A percentile compares a stretch with the other conserved stretches of the same genome.
These are phyloP conservation scores for Alloplasta piceator DNA, from an alignment of 2,888 invertebrate species.

Conservation along the genomic window DNA sequence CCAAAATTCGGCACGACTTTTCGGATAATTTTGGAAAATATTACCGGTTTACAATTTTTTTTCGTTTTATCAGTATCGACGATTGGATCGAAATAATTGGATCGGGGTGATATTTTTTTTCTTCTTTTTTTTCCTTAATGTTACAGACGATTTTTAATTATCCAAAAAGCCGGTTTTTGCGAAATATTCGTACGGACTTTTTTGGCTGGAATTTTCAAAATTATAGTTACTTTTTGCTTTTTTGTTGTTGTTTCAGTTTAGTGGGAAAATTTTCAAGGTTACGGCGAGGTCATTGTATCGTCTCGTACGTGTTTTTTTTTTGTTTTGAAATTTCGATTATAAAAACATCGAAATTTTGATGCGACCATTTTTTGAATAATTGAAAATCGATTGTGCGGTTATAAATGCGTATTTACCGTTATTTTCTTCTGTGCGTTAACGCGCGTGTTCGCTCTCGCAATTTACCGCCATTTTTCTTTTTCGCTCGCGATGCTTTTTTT, in stretches of 20 bases:
- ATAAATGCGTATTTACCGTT: conserved; percentile 50
- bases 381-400: conserved; percentile 44
- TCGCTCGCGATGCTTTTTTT: neutral
- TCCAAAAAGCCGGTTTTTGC: conserved; percentile 8
- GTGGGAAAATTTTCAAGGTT: conserved; percentile 3
- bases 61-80: conserved; percentile 1
- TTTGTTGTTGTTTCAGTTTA: conserved; percentile 31
- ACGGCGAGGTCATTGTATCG: conserved; percentile 7
- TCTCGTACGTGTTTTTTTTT: neutral
- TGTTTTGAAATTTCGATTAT: neutral
- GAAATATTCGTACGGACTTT: neutral
- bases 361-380: conserved; percentile 37
- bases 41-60: neutral
- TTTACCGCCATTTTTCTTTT: conserved; percentile 34
- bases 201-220: conserved; percentile 24
- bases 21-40: neutral
- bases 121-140: conserved; percentile 31
- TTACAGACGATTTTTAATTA: conserved; percentile 53
- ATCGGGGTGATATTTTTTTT: neutral
- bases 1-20: neutral
- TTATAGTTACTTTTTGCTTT: conserved; percentile 21
- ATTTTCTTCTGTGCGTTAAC: conserved; percentile 66
- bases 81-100: neutral
- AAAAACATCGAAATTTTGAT: neutral
- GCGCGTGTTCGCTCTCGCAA: conserved; percentile 53